Base-by-base conservation (phyloP, 2,888 invertebrate species). In the Drosophila diplacantha region DNA sequence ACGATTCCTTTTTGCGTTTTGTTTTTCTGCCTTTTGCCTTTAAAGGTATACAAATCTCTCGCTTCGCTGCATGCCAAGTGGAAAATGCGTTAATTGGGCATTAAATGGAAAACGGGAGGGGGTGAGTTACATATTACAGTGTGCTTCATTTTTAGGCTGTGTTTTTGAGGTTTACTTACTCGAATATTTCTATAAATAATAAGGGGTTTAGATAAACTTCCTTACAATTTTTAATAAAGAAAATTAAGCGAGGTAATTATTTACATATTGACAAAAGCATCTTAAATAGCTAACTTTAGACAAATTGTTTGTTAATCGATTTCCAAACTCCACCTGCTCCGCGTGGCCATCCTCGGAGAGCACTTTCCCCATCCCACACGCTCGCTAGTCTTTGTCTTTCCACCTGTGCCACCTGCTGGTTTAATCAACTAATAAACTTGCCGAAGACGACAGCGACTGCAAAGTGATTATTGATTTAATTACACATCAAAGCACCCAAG, bases 381-480 rank as follows among this genome's bases (percentile, higher is more conserved):
- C 44, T 18, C 18, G 1, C 3, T 14, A 5, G 44, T 20, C 26
- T 39, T 34, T 60, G 44, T 26, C 32, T 26, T 22, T 16, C 44
- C 63, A 55, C 37, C 63, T 55, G 62, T 47, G 35, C 57, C 64
- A 56, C 65, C 64, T 53, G 58, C 44, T 50, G 44, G 61, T 53
- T 62, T 65, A 68, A 68, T 73, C 75, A 59, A 53, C 68, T 64
- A 67, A 69, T 76, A 67, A 76, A 71, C 61, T 69, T 22, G 50
- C 56, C 37, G 37, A 24, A 35, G 58, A 43, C 49, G 44, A 52
- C 41, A 35, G 43, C 46, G 50, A 41, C 44, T 63, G 32, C 39
- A 75, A 72, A 77, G 69, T 75, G 80, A 75, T 75, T 81, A 81
- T 81, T 80, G 82, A 80, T 80, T 82, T 82, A 80, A 82, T 80